Conservation (phyloP, 2,888 invertebrate species). For the Cryptus viduatorius region DNA sequence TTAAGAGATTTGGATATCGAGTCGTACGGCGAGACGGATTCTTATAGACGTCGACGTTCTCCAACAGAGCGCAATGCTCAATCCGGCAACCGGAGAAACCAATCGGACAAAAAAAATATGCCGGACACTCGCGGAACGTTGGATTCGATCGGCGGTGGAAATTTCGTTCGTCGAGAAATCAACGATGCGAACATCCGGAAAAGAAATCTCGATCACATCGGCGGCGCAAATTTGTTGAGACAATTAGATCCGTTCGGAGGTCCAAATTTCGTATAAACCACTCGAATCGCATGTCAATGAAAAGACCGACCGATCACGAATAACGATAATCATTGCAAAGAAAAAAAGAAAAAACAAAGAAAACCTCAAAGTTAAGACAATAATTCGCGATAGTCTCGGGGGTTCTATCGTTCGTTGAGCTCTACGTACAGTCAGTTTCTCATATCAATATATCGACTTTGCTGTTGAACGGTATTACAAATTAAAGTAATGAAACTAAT, state of each 20-base stretch:
- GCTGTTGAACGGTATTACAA: too few species aligned
- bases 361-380: too few species aligned
- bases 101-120: not conserved
- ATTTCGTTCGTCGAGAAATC: constrained; percentile 81
- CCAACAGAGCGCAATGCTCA: not conserved
- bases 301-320: not conserved
- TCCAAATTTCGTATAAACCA: constrained; percentile 83
- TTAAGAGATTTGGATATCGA: constrained; percentile 54
- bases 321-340: not conserved
- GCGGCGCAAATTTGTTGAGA: constrained; percentile 17
- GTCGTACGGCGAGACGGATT: not conserved
- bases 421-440: too few species aligned
- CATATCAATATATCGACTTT: too few species aligned
- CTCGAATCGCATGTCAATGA: not conserved
- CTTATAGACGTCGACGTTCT: too few species aligned
- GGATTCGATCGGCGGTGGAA: constrained; percentile 79
- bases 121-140: constrained; percentile 43
- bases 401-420: too few species aligned
- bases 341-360: too few species aligned
- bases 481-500: too few species aligned
- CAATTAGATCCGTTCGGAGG: constrained; percentile 79
- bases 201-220: constrained; percentile 75
- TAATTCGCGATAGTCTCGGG: too few species aligned
- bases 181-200: constrained; percentile 23
- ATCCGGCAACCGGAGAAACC: not conserved